phyloP scores from a whole-genome alignment of 1,140 invertebrate genomes.

The Alviniconcha marisindica region DNA sequence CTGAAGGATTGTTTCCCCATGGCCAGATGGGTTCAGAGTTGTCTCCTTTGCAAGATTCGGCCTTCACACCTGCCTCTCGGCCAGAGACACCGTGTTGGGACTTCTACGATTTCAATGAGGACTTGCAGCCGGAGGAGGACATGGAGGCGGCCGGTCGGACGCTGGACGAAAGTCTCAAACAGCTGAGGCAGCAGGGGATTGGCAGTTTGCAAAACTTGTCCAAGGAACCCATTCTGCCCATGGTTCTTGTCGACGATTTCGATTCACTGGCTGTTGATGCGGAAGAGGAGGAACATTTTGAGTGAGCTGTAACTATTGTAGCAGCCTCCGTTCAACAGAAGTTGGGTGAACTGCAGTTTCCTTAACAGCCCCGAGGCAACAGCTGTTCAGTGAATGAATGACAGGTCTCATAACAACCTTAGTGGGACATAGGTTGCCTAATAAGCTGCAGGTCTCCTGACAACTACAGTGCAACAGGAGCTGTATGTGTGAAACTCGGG shows the following conservation, averaged over 20 bases:
- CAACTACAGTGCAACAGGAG: too few species aligned
- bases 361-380: too few species aligned
- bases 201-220: conserved; percentile 18
- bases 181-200: neutral
- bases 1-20: neutral
- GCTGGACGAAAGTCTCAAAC: conserved; percentile 36
- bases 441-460: too few species aligned
- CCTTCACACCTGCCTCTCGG: conserved; percentile 50
- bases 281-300: neutral
- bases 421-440: too few species aligned
- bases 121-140: conserved; percentile 3
- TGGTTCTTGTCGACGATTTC: conserved; percentile 45
- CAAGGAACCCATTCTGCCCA: conserved; percentile 38
- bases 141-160: neutral
- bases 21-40: neutral
- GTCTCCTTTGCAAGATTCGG: conserved; percentile 10
- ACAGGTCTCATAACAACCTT: too few species aligned
- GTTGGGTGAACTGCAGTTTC: too few species aligned
- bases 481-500: too few species aligned
- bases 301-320: too few species aligned
- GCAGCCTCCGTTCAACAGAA: too few species aligned
- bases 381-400: too few species aligned
- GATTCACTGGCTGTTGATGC: conserved; percentile 7
- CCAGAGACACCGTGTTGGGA: conserved; percentile 68
- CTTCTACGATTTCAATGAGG: conserved; percentile 61